Evolutionary conservation across 2,797 vertebrate species (phyloP).

Genomic region (Hemibagrus guttatus): DNA sequence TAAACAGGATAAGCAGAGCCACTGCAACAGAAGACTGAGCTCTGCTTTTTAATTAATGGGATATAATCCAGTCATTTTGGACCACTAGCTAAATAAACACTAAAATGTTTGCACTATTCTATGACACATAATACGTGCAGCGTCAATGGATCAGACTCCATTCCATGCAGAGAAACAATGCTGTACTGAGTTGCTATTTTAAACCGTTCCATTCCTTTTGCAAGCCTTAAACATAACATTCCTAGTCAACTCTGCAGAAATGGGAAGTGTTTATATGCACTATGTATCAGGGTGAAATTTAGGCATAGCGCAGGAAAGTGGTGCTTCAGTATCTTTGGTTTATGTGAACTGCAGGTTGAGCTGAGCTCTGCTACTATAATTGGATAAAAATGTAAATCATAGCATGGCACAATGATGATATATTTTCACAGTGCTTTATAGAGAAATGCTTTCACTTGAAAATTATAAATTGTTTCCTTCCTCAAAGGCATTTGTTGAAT

Average conservation of each 20-base stretch:
- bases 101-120: slow-evolving; percentile 7
- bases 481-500: not conserved
- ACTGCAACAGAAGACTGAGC: slow-evolving; percentile 10
- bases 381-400: slow-evolving; percentile 21
- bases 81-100: slow-evolving; percentile 24
- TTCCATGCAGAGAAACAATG: slow-evolving; percentile 2
- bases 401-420: slow-evolving; percentile 7
- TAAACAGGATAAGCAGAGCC: not conserved
- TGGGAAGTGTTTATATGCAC: slow-evolving; percentile 2
- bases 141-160: not conserved
- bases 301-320: not conserved
- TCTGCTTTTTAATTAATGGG: slow-evolving; percentile 2
- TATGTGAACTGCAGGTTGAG: slow-evolving; percentile 21
- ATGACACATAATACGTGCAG: not conserved
- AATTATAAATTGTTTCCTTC: not conserved
- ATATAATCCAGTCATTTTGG: not conserved
- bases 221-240: not conserved
- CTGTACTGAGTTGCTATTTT: slow-evolving; percentile 31
- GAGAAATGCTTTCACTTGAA: not conserved
- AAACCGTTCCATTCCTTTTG: not conserved
- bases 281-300: not conserved
- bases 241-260: not conserved
- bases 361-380: slow-evolving; percentile 12
- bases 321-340: not conserved
- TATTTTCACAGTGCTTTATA: not conserved